Base-by-base conservation (phyloP, 2,888 invertebrate species). In the Parelbella ahira region DNA sequence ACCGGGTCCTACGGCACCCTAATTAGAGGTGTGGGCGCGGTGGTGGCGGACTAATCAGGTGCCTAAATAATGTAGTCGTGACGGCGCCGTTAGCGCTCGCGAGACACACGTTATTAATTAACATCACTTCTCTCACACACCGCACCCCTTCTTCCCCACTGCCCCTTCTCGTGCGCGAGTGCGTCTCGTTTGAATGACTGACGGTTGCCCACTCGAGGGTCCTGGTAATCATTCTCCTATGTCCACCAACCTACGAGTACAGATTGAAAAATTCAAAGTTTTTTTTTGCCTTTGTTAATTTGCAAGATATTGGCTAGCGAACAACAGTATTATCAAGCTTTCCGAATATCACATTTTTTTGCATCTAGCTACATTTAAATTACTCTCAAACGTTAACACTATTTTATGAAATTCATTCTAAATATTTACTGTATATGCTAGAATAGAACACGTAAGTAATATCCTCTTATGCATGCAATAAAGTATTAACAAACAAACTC, bases 41-140 rank as follows among this genome's bases (percentile, higher is more conserved):
- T 66, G 68, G 62, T 68, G 71, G 74, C 66, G 75, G 78, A 80
- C 84, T 84, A 83, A 86, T 86, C 84, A 84, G 82, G 80, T 84
- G 83, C 77, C 76, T 80, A 83, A 84, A 83, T 86, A 84, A 84
- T 83, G 74, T 81, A 84, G 72, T 79, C 81, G 80, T 84, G 81
- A 82, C 79, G 80, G 73, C 74, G 70, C 81, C 80, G 82, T 83
- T 82, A 81, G 79, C 69, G 76, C 70, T 76, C 72, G 75, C 76
- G 74, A 80, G 81, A 81, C 80, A 84, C 78, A 81, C 83, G 80
- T 82, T 82, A 86, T 84, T 83, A 86, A 84, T 86, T 86, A 83
- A 80, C 81, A 77, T 82, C 79, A 75, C 76, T 74, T 74, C 64
- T 66, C 60, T 56, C 60, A 53, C 54, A 59, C 60, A 49, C 54